Conservation (phyloP, 1,140 invertebrate genomes). For the Drosophila parabipectinata region DNA sequence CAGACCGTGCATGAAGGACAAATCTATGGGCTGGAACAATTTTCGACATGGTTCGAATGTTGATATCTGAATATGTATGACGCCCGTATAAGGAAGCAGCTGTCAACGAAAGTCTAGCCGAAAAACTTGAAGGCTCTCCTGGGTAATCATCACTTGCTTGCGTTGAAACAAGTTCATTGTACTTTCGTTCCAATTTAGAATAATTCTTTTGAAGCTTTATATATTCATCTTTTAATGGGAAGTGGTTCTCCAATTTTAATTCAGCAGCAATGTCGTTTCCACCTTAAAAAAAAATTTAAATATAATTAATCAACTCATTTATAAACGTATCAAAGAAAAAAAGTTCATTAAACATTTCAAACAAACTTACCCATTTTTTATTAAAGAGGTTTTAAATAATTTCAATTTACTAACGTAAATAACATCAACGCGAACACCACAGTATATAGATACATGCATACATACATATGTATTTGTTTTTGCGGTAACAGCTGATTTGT, state of each 20-base stretch:
- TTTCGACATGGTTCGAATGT: constrained; percentile 88
- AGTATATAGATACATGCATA: too few relatives aligned
- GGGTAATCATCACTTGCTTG: constrained; percentile 84
- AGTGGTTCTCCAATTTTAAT: constrained; percentile 91
- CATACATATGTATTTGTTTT: too few relatives aligned
- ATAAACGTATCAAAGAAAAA: too few relatives aligned
- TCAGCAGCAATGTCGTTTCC: constrained; percentile 25
- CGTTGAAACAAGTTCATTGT: constrained; percentile 88
- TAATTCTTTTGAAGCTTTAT: constrained; percentile 94
- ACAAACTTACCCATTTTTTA: too few relatives aligned
- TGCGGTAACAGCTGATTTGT: too few relatives aligned
- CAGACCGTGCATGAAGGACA: constrained; percentile 93
- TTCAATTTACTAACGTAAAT: too few relatives aligned
- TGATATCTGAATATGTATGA: constrained; percentile 91
- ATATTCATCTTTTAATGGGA: constrained; percentile 95
- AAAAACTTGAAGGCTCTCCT: constrained; percentile 89
- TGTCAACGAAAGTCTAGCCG: constrained; percentile 90
- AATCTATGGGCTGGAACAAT: constrained; percentile 94
- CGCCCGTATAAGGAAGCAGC: constrained; percentile 92
- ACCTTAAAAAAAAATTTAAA: constrained; percentile 38
- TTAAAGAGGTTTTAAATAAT: too few relatives aligned
- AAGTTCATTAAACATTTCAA: too few relatives aligned
- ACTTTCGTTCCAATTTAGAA: constrained; percentile 92
- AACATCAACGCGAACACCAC: too few relatives aligned
- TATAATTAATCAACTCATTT: not conserved